Base-by-base conservation (phyloP, 2,113 vertebrate species). In the Solea solea region DNA sequence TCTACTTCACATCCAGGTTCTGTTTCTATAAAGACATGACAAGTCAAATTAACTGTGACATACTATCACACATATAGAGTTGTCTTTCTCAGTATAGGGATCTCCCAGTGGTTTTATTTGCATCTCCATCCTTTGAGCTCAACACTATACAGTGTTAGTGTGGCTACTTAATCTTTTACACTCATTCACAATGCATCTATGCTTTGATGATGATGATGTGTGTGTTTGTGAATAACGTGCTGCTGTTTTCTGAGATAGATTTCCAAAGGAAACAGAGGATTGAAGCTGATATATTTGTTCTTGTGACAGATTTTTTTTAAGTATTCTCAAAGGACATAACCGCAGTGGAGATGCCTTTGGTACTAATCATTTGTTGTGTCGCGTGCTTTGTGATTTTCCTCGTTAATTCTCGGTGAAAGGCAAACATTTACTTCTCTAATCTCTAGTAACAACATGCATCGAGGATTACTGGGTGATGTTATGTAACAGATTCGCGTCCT, bases 361-460 rank as follows among this genome's bases (percentile, higher is more conserved):
- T 11, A 54, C 57, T 81, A 12, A 74, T 80, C 64, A 64, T 71
- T 57, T 68, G 49, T 70, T 45, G 57, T 50, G 69, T 59, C 5
- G 56, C 76, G 68, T 44, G 63, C 42, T 80, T 86, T 82, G 58
- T 74, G 67, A 56, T 81, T 66, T 78, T 61, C 49, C 69, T 72
- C 58, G 67, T 12, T 77, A 69, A 71, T 69, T 59, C 69, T 75
- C 39, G 66, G 62, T 5, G 46, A 84, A 82, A 84, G 55, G 63
- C 73, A 81, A 84, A 81, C 76, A 54, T 48, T 70, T 78, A 64
- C 51, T 63, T 66, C 51, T 62, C 42, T 85, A 82, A 86, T 88
- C 82, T 79, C 55, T 16, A 21, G 71, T 10, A 69, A 72, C 70
- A 71, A 83, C 84, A 84, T 77, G 68, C 78, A 67, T 46, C 59